These are phyloP conservation scores for Perca fluviatilis DNA, from an alignment of 2,113 vertebrate species.

Conservation along the genomic window DNA sequence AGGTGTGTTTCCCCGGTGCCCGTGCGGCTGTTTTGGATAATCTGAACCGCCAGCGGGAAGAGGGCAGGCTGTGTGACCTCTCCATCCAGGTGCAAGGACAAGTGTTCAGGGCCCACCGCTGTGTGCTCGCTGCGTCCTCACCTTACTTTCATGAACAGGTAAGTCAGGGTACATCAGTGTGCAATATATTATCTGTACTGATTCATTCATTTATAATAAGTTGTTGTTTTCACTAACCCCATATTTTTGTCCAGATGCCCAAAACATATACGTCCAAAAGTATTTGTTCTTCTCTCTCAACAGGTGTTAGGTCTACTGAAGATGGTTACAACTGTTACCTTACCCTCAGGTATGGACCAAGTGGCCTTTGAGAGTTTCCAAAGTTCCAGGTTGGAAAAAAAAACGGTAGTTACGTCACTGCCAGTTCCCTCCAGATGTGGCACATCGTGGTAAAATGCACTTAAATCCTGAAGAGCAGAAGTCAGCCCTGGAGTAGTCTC, in stretches of 20 bases:
- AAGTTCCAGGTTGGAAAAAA: too few relatives aligned
- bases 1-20: slow-evolving; percentile 91
- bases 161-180: not conserved
- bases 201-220: not conserved
- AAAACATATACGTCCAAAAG: not conserved
- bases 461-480: slow-evolving; percentile 80
- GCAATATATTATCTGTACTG: not conserved
- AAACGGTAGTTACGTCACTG: slow-evolving; percentile 89
- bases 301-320: slow-evolving; percentile 87
- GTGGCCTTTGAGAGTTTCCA: slow-evolving; percentile 86
- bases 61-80: slow-evolving; percentile 89
- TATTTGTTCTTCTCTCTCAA: not conserved
- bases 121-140: slow-evolving; percentile 88
- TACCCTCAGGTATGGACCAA: slow-evolving; percentile 87
- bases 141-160: slow-evolving; percentile 92
- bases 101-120: slow-evolving; percentile 87
- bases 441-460: slow-evolving; percentile 89
- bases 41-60: slow-evolving; percentile 91
- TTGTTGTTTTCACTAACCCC: not conserved
- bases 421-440: slow-evolving; percentile 89
- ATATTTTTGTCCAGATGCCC: not conserved
- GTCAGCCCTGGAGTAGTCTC: not conserved
- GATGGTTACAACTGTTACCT: slow-evolving; percentile 85
- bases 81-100: slow-evolving; percentile 88
- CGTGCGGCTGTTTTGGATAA: slow-evolving; percentile 89